A percentile compares a stretch with the other conserved stretches of the same genome.
Evolutionary conservation across 1,140 invertebrate species (phyloP).

Genomic region (Stegodyphus mimosarum): DNA sequence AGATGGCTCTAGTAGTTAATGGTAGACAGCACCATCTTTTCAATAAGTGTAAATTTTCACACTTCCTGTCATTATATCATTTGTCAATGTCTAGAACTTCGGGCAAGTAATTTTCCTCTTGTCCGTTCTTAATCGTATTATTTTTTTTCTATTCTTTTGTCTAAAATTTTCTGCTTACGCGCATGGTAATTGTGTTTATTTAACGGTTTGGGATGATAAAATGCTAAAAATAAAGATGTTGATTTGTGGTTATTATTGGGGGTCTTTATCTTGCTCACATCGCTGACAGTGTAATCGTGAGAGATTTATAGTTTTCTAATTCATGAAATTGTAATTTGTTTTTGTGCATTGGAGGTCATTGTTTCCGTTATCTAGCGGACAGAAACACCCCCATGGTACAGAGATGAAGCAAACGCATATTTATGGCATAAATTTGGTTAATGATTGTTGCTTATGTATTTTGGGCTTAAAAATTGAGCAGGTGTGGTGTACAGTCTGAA

Average conservation of each 20-base stretch:
- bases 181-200: constrained; percentile 24
- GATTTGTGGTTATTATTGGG: constrained; percentile 48
- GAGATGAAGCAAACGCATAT: too few relatives aligned
- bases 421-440: too few relatives aligned
- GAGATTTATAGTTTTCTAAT: constrained; percentile 43
- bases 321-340: not conserved
- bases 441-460: too few relatives aligned
- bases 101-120: too few relatives aligned
- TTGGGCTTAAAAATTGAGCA: too few relatives aligned
- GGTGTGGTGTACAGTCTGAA: too few relatives aligned
- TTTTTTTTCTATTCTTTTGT: not conserved
- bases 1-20: constrained; percentile 26
- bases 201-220: constrained; percentile 46
- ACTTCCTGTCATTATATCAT: constrained; percentile 57
- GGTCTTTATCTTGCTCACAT: constrained; percentile 8
- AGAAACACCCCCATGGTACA: too few relatives aligned
- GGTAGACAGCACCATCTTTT: constrained; percentile 29
- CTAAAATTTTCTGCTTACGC: not conserved
- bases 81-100: constrained; percentile 32
- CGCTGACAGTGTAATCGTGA: not conserved
- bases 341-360: not conserved
- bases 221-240: constrained; percentile 40
- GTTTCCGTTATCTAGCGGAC: not conserved
- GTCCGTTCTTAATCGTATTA: too few relatives aligned
- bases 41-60: constrained; percentile 59